Conservation (phyloP, 2,113 vertebrate species). For the Oreochromis tanganicae region DNA sequence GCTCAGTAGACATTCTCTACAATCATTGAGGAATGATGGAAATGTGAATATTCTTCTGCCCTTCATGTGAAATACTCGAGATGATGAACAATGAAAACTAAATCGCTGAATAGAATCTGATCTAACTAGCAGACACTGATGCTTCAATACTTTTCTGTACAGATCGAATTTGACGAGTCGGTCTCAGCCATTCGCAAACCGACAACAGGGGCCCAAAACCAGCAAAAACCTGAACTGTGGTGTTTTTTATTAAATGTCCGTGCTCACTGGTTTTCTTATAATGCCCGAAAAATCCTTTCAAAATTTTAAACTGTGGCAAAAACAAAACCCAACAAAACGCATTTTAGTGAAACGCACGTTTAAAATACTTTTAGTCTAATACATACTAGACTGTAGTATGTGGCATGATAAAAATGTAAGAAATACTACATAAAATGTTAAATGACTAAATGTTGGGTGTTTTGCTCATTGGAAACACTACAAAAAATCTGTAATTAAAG, state of each 20-base stretch:
- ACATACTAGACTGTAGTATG: background rate
- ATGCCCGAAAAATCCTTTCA: background rate
- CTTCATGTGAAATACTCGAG: background rate
- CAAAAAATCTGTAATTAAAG: background rate
- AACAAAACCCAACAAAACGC: background rate
- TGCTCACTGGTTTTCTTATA: background rate
- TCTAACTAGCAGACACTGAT: background rate
- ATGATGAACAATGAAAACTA: background rate
- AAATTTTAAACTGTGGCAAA: background rate
- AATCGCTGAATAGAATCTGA: background rate
- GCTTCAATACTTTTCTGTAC: background rate
- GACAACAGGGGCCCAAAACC: background rate
- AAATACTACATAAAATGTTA: background rate
- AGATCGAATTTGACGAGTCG: background rate
- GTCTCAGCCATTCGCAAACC: background rate
- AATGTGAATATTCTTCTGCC: background rate
- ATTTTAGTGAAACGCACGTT: background rate
- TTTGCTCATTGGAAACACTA: background rate
- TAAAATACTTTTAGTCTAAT: background rate
- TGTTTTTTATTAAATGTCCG: background rate
- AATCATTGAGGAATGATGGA: background rate
- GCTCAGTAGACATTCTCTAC: background rate
- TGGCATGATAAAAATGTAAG: background rate
- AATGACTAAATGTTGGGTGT: background rate
- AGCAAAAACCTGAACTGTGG: background rate